Conservation (phyloP, 2,797 vertebrate genomes). For the Columba guinea region DNA sequence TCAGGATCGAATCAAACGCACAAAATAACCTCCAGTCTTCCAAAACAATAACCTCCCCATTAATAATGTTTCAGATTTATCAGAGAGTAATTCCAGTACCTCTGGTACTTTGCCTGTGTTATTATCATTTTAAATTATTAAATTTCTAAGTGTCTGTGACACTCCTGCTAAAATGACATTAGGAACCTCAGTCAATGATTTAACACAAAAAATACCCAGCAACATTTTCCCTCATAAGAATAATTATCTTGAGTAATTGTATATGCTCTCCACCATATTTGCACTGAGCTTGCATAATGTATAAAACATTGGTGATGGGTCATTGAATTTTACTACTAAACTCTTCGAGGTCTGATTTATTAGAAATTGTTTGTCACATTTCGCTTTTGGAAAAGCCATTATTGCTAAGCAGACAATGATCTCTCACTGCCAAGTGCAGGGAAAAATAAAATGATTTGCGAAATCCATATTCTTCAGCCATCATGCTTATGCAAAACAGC, state of each 20-base stretch:
- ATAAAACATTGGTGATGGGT: constrained; percentile 55
- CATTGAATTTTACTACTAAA: constrained; percentile 71
- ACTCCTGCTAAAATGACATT: not conserved
- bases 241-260: constrained; percentile 70
- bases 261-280: constrained; percentile 21
- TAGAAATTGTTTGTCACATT: constrained; percentile 59
- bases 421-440: constrained; percentile 9
- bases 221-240: constrained; percentile 39
- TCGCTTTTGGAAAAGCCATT: constrained; percentile 61
- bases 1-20: not conserved
- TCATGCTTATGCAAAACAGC: constrained; percentile 59
- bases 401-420: constrained; percentile 54
- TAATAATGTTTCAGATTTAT: constrained; percentile 3
- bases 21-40: not conserved
- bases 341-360: constrained; percentile 63
- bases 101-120: not conserved
- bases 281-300: constrained; percentile 20
- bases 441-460: constrained; percentile 32
- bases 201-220: constrained; percentile 42
- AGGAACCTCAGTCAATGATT: constrained; percentile 42
- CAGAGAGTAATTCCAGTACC: not conserved
- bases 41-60: not conserved
- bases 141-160: not conserved
- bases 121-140: constrained; percentile 24
- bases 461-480: constrained; percentile 45